These are phyloP conservation scores for Crocodylus rhombifer DNA, from an alignment of 2,797 vertebrate species.

Conservation along the genomic window DNA sequence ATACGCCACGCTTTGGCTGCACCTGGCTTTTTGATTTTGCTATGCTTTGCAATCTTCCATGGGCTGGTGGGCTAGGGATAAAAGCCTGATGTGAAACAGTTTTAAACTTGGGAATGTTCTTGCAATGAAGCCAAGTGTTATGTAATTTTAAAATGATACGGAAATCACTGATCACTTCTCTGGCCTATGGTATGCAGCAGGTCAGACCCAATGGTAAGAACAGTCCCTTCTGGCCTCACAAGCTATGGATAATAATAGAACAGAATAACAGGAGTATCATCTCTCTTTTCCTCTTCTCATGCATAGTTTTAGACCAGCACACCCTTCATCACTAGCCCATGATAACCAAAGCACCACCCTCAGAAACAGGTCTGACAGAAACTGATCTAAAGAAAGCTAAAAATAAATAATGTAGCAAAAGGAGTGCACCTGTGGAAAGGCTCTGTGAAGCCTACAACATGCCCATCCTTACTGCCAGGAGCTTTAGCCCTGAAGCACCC, in stretches of 20 bases:
- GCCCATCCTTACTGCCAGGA: neutral
- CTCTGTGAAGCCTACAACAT: neutral
- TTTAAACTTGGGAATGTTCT: neutral
- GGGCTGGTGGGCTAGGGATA: neutral
- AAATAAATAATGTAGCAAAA: slow-evolving; percentile 22
- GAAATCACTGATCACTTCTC: neutral
- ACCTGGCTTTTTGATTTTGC: neutral
- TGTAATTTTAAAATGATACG: neutral
- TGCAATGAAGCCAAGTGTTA: neutral
- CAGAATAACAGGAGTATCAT: neutral
- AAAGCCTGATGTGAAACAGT: neutral
- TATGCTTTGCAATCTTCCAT: neutral
- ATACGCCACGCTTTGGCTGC: neutral
- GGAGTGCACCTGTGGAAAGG: neutral
- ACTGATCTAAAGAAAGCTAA: slow-evolving; percentile 37
- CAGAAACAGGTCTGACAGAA: slow-evolving; percentile 69
- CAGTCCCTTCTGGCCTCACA: neutral
- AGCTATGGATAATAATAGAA: neutral
- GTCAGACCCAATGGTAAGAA: neutral
- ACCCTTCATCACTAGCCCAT: neutral
- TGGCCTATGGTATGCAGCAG: neutral
- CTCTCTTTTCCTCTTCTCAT: neutral
- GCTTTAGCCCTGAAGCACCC: neutral
- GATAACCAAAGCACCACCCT: slow-evolving; percentile 38
- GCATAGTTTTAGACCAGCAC: neutral